These are phyloP conservation scores for Tylochromis polylepis DNA, from an alignment of 2,113 vertebrate genomes.

Conservation along the genomic window DNA sequence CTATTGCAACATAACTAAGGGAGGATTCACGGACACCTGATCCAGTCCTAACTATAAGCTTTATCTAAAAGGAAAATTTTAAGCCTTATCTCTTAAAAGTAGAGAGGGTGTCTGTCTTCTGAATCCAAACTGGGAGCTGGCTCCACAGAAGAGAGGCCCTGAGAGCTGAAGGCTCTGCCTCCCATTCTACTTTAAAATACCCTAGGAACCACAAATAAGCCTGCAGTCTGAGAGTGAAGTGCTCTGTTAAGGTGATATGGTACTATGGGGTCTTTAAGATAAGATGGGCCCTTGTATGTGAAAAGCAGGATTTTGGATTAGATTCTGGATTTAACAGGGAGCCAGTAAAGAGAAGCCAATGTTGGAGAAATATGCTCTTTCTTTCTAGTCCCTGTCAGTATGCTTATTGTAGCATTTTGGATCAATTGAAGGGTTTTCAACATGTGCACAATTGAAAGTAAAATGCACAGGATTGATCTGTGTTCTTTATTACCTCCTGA, in stretches of 20 bases:
- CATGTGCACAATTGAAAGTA: background rate
- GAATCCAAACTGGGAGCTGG: background rate
- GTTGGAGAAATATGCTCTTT: background rate
- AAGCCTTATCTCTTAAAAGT: background rate
- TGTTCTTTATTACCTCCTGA: background rate
- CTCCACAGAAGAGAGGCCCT: rapidly evolving
- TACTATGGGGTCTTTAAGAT: background rate
- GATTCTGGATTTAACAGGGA: background rate
- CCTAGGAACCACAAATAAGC: background rate
- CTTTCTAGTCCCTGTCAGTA: background rate
- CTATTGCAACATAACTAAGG: background rate
- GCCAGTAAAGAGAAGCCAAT: background rate
- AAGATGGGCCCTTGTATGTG: background rate
- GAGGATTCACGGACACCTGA: background rate
- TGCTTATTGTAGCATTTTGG: background rate
- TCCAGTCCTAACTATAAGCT: background rate
- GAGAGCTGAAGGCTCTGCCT: background rate
- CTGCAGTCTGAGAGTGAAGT: background rate
- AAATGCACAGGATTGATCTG: background rate
- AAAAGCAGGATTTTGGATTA: background rate
- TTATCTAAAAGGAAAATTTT: background rate
- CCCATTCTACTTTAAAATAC: background rate
- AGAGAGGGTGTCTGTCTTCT: background rate
- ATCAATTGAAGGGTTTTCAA: background rate
- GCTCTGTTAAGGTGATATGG: background rate